Conservation (phyloP, 2,888 invertebrate genomes). For the Neoascia interrupta region DNA sequence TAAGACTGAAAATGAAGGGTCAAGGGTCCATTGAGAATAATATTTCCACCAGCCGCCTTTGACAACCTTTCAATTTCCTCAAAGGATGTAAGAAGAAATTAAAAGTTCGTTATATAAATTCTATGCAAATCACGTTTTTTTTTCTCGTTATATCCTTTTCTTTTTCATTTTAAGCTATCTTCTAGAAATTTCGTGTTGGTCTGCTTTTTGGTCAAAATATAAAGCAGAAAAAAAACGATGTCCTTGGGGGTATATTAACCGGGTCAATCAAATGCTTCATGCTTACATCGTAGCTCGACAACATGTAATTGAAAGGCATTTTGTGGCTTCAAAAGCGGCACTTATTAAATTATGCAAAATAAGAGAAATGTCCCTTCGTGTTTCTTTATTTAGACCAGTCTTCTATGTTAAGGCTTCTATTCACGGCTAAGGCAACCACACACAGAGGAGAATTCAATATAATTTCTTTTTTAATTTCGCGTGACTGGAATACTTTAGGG, state of each 20-base stretch:
- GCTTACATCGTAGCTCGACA: slow-evolving; percentile 2
- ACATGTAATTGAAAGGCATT: slow-evolving; percentile 22
- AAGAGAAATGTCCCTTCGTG: slow-evolving; percentile 28
- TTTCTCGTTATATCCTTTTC: slow-evolving; percentile 7
- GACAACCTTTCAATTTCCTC: slow-evolving; percentile 51
- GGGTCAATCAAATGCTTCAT: slow-evolving; percentile 22
- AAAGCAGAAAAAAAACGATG: background rate
- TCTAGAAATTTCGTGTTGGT: background rate
- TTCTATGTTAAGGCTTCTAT: background rate
- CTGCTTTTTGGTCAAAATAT: background rate
- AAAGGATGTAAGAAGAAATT: slow-evolving; percentile 52
- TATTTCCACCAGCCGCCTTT: background rate
- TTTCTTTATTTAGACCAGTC: slow-evolving; percentile 16
- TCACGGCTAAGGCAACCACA: background rate
- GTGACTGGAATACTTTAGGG: slow-evolving; percentile 28
- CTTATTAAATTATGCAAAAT: slow-evolving; percentile 50
- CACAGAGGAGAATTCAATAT: slow-evolving; percentile 1
- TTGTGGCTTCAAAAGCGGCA: slow-evolving; percentile 26
- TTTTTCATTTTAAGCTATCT: no score
- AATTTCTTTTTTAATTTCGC: slow-evolving; percentile 8
- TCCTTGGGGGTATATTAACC: slow-evolving; percentile 25
- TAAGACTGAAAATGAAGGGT: slow-evolving; percentile 36
- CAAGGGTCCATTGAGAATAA: slow-evolving; percentile 20
- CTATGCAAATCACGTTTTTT: slow-evolving; percentile 54
- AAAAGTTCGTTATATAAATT: slow-evolving; percentile 52